Conservation (phyloP, 2,888 invertebrate genomes). For the Lochmaea capreae region DNA sequence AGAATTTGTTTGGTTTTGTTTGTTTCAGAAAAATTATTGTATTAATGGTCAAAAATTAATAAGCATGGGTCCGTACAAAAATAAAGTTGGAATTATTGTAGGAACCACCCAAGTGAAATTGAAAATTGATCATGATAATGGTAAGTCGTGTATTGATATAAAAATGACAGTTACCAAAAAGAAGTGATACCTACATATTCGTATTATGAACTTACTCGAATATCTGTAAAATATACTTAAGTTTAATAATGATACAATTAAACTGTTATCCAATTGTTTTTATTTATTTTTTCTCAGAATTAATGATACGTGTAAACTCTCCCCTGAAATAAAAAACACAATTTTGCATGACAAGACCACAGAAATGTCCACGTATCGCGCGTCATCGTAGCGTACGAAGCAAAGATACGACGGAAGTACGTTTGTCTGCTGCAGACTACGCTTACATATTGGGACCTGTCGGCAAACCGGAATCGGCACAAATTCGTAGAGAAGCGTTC, state of each 20-base stretch:
- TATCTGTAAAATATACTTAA: background rate
- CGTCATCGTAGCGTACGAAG: no score
- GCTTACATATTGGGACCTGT: no score
- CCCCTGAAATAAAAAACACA: no score
- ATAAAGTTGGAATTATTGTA: conserved; percentile 5
- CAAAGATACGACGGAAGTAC: no score
- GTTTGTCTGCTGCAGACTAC: no score
- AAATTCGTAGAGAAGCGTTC: no score
- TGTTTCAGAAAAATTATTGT: conserved; percentile 17
- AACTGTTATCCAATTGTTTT: no score
- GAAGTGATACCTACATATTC: background rate
- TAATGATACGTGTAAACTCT: no score
- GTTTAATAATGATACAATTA: background rate
- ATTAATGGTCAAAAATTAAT: conserved; percentile 13
- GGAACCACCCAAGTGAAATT: conserved; percentile 14
- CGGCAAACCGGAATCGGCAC: no score
- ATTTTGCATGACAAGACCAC: no score
- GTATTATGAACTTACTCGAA: background rate
- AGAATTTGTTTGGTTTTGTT: background rate
- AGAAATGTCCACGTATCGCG: no score
- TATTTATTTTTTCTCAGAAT: no score
- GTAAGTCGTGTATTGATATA: conserved; percentile 20
- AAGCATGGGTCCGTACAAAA: conserved; percentile 12
- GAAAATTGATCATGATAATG: conserved; percentile 10
- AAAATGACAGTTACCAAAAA: conserved; percentile 12